These are phyloP conservation scores for Myotis myotis DNA, from an alignment of 2,797 vertebrate species.

Conservation along the genomic window DNA sequence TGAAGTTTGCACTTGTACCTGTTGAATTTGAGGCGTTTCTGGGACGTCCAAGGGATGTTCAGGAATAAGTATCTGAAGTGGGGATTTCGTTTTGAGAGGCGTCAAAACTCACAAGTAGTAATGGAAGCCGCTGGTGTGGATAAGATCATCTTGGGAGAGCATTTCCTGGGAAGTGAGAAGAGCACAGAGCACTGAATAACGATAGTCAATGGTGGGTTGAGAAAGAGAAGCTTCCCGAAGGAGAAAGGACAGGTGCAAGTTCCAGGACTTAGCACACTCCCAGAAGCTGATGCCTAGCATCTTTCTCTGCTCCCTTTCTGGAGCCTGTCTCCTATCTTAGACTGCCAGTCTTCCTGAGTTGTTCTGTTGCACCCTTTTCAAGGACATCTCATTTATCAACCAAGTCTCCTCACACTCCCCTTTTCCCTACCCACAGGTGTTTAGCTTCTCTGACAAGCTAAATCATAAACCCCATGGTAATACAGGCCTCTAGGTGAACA, in stretches of 20 bases:
- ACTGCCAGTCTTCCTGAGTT: neutral
- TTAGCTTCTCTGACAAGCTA: conserved; percentile 17
- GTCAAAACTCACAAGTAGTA: neutral
- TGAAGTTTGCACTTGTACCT: neutral
- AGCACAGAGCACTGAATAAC: neutral
- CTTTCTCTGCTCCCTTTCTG: neutral
- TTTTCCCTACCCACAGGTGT: neutral
- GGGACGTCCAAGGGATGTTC: neutral
- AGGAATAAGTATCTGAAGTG: neutral
- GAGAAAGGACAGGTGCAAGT: neutral
- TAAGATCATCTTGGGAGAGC: neutral
- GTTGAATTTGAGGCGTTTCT: neutral
- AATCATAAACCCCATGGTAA: neutral
- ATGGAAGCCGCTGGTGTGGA: neutral
- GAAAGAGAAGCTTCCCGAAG: neutral
- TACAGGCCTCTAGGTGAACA: neutral
- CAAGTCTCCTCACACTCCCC: neutral
- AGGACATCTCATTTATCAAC: neutral
- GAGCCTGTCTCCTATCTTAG: neutral
- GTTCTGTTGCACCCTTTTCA: neutral
- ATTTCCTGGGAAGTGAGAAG: neutral
- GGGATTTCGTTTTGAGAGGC: neutral
- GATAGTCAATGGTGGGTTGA: neutral
- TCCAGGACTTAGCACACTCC: neutral
- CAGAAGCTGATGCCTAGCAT: neutral